Evolutionary conservation across 2,888 invertebrate species (phyloP), one percentile per base, ranked within the genome.

Genomic region (Rotaria macrura): DNA sequence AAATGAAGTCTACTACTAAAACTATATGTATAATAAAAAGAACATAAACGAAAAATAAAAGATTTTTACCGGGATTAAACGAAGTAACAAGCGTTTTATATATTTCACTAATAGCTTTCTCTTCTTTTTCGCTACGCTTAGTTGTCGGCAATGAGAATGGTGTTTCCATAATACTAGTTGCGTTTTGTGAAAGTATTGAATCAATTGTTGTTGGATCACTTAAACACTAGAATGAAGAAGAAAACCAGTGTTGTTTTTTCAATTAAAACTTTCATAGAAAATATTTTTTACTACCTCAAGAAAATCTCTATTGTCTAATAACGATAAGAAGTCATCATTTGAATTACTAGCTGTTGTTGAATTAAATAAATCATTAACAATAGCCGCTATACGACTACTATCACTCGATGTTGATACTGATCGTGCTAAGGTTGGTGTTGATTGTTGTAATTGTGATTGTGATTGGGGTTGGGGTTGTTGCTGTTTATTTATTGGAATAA

Each of bases 101-200:
- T 40, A 74, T 74, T 74, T 74, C 74, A 74, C 43, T 74, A 40
- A 74, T 74, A 40, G 74, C 74, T 43, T 43, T 74, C 25, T 74
- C 40, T 9, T 74, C 74, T 25, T 74, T 74, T 74, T 74, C 74
- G 43, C 74, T 74, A 74, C 74, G 38, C 25, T 74, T 74, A 14
- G 40, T 7, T 20, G 40, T 74, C 43, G 43, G 25, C 9, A 43
- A 74, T 40, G 74, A 5, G 20, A 74, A 74, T 43, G 14, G 14
- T 74, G 74, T 3, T 34, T 74, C 74, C 25, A 43, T 40, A 2
- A 74, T 17, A 74, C 10, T 74, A 9, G 9, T 25, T 23, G 74
- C 40, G 25, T 74, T 74, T 43, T 74, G 74, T 40, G 43, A 38
- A 23, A 74, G 74, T 34, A 74, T 34, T 5, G 65, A 74, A 74